These are phyloP conservation scores for Thaumetopoea pityocampa DNA, from an alignment of 1,140 invertebrate species.

Conservation along the genomic window DNA sequence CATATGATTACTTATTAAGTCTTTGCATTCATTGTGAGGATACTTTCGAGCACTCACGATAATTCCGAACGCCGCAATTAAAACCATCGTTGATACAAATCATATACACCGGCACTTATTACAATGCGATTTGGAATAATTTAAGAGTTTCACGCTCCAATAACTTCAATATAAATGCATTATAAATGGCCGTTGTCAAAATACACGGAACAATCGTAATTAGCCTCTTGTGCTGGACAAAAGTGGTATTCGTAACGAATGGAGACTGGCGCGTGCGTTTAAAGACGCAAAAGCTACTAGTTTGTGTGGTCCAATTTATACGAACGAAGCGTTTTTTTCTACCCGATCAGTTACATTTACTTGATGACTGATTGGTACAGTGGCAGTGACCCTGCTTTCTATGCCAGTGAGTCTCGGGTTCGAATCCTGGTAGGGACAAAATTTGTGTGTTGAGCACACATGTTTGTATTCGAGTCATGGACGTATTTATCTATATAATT, in stretches of 20 bases:
- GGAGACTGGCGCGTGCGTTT: constrained; percentile 51
- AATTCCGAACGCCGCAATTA: constrained; percentile 16
- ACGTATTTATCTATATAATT: no score
- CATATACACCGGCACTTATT: constrained; percentile 4
- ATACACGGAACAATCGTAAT: constrained; percentile 70
- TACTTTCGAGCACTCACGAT: no score
- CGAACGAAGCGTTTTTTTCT: constrained; percentile 3
- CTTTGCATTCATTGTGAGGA: no score
- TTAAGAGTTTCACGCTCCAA: constrained; percentile 28
- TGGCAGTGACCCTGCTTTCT: no score
- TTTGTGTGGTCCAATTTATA: constrained; percentile 36
- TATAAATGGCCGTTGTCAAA: constrained; percentile 72
- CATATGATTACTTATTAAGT: no score
- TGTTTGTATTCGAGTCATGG: no score
- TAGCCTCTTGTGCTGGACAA: constrained; percentile 68
- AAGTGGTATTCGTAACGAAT: constrained; percentile 46
- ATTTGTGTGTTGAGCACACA: no score
- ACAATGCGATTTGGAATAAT: constrained; percentile 17
- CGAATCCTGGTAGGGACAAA: no score
- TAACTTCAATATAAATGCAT: constrained; percentile 34
- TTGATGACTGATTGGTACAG: no score
- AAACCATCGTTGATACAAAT: constrained; percentile 8
- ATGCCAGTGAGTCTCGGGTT: no score
- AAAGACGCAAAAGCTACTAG: constrained; percentile 58
- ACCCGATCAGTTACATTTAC: neutral